Conservation (phyloP, 2,113 vertebrate genomes). For the Heterotis niloticus region DNA sequence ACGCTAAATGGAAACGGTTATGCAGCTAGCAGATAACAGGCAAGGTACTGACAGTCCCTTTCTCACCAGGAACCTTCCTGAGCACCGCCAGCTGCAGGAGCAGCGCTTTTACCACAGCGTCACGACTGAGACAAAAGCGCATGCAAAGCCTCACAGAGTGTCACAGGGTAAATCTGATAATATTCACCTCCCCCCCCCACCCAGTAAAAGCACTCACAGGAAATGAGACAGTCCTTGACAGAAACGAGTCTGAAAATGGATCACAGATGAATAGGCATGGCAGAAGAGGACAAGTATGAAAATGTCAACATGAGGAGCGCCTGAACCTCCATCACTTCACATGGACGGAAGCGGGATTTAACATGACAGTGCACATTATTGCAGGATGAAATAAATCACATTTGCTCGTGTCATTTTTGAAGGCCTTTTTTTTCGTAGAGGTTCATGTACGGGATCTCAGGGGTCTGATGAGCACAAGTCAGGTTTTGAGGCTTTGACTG, state of each 20-base stretch:
- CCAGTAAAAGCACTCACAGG: neutral
- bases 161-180: too few species aligned
- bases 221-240: neutral
- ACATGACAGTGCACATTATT: conserved; percentile 65
- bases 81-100: too few species aligned
- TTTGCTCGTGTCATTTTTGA: conserved; percentile 49
- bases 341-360: conserved; percentile 38
- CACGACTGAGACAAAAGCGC: too few species aligned
- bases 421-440: conserved; percentile 26
- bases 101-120: too few species aligned
- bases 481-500: neutral
- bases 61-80: too few species aligned
- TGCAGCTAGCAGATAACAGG: too few species aligned
- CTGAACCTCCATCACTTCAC: conserved; percentile 59
- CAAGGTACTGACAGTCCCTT: too few species aligned
- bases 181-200: too few species aligned
- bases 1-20: too few species aligned
- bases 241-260: neutral
- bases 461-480: conserved; percentile 33
- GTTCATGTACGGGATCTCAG: conserved; percentile 49
- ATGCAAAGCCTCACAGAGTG: too few species aligned
- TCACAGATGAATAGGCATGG: conserved; percentile 30
- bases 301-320: conserved; percentile 60
- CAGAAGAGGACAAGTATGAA: conserved; percentile 41
- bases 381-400: conserved; percentile 55